Conservation (phyloP, 2,113 vertebrate species). For the Ctenodactylus gundi region DNA sequence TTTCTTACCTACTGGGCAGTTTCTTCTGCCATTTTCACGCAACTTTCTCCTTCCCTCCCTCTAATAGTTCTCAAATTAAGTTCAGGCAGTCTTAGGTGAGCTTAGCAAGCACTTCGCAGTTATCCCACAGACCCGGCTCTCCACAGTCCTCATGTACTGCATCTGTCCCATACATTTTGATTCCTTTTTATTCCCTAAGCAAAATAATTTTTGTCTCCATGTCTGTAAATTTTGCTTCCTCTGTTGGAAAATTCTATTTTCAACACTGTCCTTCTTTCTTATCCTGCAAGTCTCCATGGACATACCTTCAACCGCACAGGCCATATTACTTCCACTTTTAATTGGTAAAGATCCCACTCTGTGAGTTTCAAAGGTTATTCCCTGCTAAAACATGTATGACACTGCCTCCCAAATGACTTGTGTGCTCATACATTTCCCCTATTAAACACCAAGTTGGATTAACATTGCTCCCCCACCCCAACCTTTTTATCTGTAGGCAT, state of each 20-base stretch:
- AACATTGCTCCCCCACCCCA: neutral
- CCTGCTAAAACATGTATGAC: neutral
- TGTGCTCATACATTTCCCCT: neutral
- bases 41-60: neutral
- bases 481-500: neutral
- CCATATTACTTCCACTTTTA: neutral
- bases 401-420: neutral
- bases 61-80: neutral
- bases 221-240: neutral
- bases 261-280: neutral
- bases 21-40: neutral
- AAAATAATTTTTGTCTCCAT: neutral
- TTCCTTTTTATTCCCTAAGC: neutral
- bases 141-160: neutral
- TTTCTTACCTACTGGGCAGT: rapidly evolving
- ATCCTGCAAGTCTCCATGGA: neutral
- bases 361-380: neutral
- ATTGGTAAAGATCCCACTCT: neutral
- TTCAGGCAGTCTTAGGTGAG: neutral
- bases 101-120: neutral
- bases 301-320: neutral
- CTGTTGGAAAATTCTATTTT: neutral
- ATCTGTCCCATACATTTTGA: neutral
- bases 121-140: neutral
- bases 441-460: neutral